phyloP scores from a whole-genome alignment of 2,888 invertebrate genomes.

The Netelia virgata region DNA sequence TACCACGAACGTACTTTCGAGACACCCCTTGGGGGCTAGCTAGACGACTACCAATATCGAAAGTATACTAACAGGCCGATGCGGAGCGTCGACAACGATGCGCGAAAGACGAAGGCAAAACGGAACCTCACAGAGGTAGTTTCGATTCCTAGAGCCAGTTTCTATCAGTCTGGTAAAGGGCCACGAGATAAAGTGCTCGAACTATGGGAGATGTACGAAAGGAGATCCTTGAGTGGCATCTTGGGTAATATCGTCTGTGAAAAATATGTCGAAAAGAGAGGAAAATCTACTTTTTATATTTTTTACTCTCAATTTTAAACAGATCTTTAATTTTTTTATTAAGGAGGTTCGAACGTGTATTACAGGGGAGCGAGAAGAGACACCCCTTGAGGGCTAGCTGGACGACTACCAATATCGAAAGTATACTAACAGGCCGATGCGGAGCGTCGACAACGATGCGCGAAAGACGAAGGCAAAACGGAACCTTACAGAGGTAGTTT shows the following conservation, averaged over 20 bases:
- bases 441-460: constrained; percentile 41
- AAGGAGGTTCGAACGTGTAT: too few relatives aligned
- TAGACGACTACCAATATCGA: constrained; percentile 72
- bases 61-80: constrained; percentile 74
- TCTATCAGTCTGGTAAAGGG: constrained; percentile 38
- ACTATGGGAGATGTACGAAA: constrained; percentile 45
- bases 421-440: constrained; percentile 72
- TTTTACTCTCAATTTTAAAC: neutral
- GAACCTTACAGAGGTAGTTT: constrained; percentile 22
- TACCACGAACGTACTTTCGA: constrained; percentile 55
- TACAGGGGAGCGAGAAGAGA: constrained; percentile 28
- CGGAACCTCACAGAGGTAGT: constrained; percentile 18
- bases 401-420: constrained; percentile 74
- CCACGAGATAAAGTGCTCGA: constrained; percentile 44
- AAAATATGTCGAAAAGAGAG: constrained; percentile 17
- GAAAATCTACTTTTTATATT: constrained; percentile 20
- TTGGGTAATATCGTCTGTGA: constrained; percentile 63
- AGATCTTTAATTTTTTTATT: neutral
- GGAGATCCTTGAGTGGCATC: constrained; percentile 74
- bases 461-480: constrained; percentile 11
- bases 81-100: constrained; percentile 44
- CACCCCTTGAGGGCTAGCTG: constrained; percentile 71
- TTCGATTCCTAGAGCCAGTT: constrained; percentile 33
- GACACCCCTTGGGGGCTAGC: constrained; percentile 71
- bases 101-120: constrained; percentile 8